Conservation (phyloP, 2,888 invertebrate species). For the Seira musarum region DNA sequence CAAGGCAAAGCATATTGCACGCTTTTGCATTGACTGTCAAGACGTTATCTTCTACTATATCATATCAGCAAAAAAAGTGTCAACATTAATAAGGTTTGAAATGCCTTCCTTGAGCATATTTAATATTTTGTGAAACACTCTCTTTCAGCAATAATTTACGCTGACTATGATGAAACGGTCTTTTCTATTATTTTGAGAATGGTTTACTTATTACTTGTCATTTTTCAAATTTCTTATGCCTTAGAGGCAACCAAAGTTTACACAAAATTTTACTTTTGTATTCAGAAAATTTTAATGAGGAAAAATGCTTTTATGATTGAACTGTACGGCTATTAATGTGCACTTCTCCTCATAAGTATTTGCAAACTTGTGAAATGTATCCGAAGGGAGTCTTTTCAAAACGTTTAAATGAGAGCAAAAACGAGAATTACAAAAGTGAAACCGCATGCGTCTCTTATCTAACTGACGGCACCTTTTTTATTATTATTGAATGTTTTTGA, state of each 20-base stretch:
- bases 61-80: background rate
- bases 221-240: background rate
- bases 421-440: conserved; percentile 44
- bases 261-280: conserved; percentile 6
- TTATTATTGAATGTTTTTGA: conserved; percentile 24
- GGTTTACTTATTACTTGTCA: no score
- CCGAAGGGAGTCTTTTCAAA: conserved; percentile 8
- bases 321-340: background rate
- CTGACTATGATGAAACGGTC: background rate
- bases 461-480: background rate
- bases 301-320: conserved; percentile 7
- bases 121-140: background rate
- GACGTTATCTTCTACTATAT: background rate
- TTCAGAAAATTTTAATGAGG: background rate
- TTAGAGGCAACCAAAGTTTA: conserved; percentile 8
- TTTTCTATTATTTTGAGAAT: background rate
- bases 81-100: background rate
- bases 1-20: no score
- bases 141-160: background rate
- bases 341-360: background rate
- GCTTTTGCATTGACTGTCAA: no score
- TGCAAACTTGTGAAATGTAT: conserved; percentile 11
- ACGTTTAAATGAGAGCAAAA: background rate
- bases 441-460: conserved; percentile 28
- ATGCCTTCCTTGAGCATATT: background rate